Conservation (phyloP, 1,140 invertebrate species). For the Ceratina australensis region DNA sequence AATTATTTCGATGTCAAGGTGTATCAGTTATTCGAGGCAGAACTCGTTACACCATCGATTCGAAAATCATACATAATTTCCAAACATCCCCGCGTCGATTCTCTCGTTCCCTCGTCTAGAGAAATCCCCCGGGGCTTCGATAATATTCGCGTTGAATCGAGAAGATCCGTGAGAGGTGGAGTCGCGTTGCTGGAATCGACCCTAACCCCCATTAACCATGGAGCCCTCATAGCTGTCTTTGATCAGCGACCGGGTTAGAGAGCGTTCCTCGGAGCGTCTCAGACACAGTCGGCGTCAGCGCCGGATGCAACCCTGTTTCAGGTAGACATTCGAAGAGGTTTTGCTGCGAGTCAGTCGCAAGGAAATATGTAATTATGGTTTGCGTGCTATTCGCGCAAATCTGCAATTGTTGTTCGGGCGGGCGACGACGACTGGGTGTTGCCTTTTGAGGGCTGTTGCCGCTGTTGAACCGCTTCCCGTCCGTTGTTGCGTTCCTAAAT, state of each 20-base stretch:
- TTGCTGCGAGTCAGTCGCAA: background rate
- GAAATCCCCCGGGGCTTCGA: background rate
- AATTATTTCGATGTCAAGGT: too few species aligned
- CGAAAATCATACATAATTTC: too few species aligned
- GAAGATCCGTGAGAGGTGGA: background rate
- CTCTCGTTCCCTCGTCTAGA: too few species aligned
- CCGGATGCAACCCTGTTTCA: conserved; percentile 1
- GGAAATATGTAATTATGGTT: conserved; percentile 33
- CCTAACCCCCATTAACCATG: background rate
- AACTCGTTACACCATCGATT: too few species aligned
- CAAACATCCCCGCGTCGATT: too few species aligned
- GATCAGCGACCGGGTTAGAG: background rate
- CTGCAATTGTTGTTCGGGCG: background rate
- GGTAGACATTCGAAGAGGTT: conserved; percentile 1
- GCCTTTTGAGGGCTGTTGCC: background rate
- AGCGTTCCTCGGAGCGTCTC: background rate
- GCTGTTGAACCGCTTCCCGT: background rate
- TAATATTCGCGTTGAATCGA: background rate
- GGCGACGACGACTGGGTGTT: background rate
- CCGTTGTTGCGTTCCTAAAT: conserved; percentile 15
- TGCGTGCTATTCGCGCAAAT: conserved; percentile 1
- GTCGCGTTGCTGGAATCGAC: background rate
- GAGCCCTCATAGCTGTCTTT: background rate
- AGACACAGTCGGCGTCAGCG: background rate
- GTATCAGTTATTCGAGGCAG: too few species aligned